These are phyloP conservation scores for Callyntrura sp. DNA, from an alignment of 2,888 invertebrate genomes.

Conservation along the genomic window DNA sequence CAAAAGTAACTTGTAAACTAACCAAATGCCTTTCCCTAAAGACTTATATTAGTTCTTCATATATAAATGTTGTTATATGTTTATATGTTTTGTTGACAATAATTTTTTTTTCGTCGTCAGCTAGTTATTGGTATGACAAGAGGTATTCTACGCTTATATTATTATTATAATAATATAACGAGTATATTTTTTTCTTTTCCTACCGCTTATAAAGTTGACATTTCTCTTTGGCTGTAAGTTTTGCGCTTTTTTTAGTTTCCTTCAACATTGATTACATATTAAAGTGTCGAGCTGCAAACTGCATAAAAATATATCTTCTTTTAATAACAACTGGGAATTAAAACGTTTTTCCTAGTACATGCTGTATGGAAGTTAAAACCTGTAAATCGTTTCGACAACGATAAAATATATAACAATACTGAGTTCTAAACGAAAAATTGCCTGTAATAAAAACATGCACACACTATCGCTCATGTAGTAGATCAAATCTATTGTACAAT, in stretches of 20 bases:
- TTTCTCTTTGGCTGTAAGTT: slow-evolving; percentile 68
- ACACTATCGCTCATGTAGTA: no score
- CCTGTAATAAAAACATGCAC: background rate
- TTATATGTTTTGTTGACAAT: background rate
- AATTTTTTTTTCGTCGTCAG: slow-evolving; percentile 9
- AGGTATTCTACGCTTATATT: slow-evolving; percentile 45
- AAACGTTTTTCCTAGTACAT: slow-evolving; percentile 3
- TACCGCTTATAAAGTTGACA: slow-evolving; percentile 62
- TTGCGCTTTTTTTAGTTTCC: slow-evolving; percentile 45
- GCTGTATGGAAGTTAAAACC: slow-evolving; percentile 47
- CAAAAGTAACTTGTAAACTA: slow-evolving; percentile 34
- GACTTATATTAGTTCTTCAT: slow-evolving; percentile 2
- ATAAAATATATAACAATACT: background rate
- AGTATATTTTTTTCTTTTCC: slow-evolving; percentile 51
- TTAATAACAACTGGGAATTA: slow-evolving; percentile 27
- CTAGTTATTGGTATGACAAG: background rate
- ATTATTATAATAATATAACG: slow-evolving; percentile 51
- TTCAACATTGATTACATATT: slow-evolving; percentile 13
- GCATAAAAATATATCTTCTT: slow-evolving; percentile 56
- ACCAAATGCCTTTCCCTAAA: background rate
- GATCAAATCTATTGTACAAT: background rate
- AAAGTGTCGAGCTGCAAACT: slow-evolving; percentile 44
- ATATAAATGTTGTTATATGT: slow-evolving; percentile 24
- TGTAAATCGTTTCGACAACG: background rate
- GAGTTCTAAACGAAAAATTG: background rate